Percentiles rank a stretch among this genome's conserved stretches.
These are phyloP conservation scores for Microctonus aethiopoides DNA, from an alignment of 2,888 invertebrate species.

Conservation along the genomic window DNA sequence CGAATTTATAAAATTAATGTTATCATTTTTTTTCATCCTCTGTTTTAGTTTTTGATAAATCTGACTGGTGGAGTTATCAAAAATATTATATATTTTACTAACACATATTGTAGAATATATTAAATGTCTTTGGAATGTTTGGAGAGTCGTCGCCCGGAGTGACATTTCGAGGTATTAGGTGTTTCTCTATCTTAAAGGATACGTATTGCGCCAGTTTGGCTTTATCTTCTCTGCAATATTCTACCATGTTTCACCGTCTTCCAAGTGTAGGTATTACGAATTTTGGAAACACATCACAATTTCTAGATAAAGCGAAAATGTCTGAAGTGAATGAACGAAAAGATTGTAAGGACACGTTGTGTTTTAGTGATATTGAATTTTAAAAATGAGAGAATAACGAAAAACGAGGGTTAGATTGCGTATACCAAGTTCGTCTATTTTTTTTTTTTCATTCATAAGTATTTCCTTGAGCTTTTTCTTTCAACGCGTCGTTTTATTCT, in stretches of 20 bases:
- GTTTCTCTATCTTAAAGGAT: conserved; percentile 15
- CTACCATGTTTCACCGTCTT: conserved; percentile 23
- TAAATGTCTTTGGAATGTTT: conserved; percentile 52
- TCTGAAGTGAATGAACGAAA: not conserved
- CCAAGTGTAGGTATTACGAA: conserved; percentile 15
- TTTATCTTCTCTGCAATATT: conserved; percentile 52
- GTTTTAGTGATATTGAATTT: conserved; percentile 59
- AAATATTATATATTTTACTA: not conserved
- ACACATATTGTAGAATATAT: conserved; percentile 41
- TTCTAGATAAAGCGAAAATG: not conserved
- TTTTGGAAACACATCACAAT: conserved; percentile 30
- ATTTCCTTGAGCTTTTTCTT: conserved; percentile 5
- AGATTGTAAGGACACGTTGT: conserved; percentile 39
- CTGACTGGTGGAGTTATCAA: not conserved
- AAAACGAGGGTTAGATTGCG: not conserved
- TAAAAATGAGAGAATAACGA: conserved; percentile 33
- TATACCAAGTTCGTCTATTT: conserved; percentile 4
- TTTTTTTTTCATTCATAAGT: conserved; percentile 21
- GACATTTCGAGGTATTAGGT: not conserved
- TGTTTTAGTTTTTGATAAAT: too few relatives aligned
- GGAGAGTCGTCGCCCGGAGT: conserved; percentile 12
- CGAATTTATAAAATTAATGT: too few relatives aligned
- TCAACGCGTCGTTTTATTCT: not conserved
- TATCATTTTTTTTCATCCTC: too few relatives aligned
- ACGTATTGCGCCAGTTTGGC: conserved; percentile 41